Evolutionary conservation across 2,888 invertebrate species (phyloP).

Genomic region (Sipha maydis): DNA sequence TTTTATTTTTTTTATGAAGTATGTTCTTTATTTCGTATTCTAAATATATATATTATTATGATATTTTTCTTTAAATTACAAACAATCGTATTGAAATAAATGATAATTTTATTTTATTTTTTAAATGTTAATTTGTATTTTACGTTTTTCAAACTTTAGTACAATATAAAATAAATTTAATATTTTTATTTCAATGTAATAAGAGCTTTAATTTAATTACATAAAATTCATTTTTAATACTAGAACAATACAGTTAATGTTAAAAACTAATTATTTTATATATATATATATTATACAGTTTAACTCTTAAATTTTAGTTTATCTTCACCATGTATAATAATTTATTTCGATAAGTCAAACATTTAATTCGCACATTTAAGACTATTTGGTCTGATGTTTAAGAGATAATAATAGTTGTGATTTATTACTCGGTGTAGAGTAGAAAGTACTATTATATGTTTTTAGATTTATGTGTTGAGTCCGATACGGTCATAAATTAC

Average conservation of each 20-base stretch:
- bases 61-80: no score
- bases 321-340: not conserved
- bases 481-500: constrained; percentile 18
- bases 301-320: not conserved
- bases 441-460: constrained; percentile 29
- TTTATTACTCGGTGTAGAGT: constrained; percentile 23
- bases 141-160: no score
- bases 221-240: not conserved
- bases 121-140: no score
- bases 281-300: not conserved
- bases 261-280: not conserved
- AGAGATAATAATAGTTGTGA: constrained; percentile 30
- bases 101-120: no score
- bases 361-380: constrained; percentile 11
- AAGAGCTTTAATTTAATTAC: not conserved
- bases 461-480: constrained; percentile 13
- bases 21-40: no score
- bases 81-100: no score
- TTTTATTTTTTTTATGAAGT: no score
- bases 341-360: constrained; percentile 34
- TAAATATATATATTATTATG: no score
- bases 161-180: no score
- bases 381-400: not conserved
- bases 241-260: not conserved
- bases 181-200: no score